Evolutionary conservation across 30 jellyfish, hydroid and myxozoan species (phyloP).

Genomic region (Cassiopea xamachana): DNA sequence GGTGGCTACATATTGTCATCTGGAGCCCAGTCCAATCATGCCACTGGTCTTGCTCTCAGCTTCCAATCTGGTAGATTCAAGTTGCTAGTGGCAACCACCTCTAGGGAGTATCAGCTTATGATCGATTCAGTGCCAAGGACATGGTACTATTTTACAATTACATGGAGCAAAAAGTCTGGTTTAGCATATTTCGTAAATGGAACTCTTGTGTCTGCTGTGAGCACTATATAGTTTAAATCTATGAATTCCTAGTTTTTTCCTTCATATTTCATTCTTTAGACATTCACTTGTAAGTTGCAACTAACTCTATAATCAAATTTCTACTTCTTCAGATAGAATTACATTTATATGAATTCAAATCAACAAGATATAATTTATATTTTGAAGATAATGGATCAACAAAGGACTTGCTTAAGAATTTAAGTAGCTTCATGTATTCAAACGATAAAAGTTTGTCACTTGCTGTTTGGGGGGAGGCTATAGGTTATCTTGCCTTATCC

Average conservation of each 20-base stretch:
- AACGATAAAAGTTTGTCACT: too few species aligned
- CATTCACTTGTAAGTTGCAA: too few species aligned
- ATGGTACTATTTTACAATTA: conserved; percentile 66
- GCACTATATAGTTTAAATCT: background rate
- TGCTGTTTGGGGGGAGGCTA: too few species aligned
- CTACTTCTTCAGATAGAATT: too few species aligned
- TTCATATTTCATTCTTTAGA: background rate
- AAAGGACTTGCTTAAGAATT: too few species aligned
- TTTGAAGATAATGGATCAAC: too few species aligned
- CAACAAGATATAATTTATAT: too few species aligned
- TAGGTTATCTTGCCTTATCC: too few species aligned
- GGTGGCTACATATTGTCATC: conserved; percentile 78
- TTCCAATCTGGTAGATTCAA: conserved; percentile 39
- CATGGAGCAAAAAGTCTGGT: conserved; percentile 68
- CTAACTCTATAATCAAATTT: too few species aligned
- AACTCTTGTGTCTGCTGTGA: conserved; percentile 43
- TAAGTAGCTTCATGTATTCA: too few species aligned
- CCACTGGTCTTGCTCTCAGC: conserved; percentile 72
- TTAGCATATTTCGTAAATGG: conserved; percentile 74
- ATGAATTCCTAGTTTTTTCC: background rate
- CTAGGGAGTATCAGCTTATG: conserved; percentile 45
- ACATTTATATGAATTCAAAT: too few species aligned
- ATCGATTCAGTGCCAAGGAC: conserved; percentile 28
- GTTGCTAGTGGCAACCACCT: conserved; percentile 45
- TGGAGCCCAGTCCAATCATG: conserved; percentile 75